Evolutionary conservation across 2,888 invertebrate species (phyloP).

Genomic region (Trissoscelio sp.): DNA sequence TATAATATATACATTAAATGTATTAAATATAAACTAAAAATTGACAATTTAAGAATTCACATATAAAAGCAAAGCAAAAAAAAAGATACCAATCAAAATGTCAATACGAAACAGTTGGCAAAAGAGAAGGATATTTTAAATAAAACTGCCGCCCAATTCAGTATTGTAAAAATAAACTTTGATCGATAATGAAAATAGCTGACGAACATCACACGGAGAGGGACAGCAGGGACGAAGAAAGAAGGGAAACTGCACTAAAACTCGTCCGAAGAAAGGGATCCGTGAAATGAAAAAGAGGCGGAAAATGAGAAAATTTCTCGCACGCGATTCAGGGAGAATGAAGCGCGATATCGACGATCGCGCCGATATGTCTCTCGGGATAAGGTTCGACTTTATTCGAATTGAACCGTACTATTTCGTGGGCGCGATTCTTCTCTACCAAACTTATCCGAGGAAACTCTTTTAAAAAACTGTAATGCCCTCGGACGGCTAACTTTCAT

Average conservation of each 20-base stretch:
- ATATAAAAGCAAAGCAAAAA: no score
- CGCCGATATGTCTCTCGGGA: conserved; percentile 39
- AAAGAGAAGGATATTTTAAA: neutral
- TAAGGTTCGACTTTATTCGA: conserved; percentile 60
- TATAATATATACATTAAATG: no score
- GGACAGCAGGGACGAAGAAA: conserved; percentile 2
- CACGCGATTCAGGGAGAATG: conserved; percentile 59
- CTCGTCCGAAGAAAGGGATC: conserved; percentile 39
- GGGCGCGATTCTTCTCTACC: conserved; percentile 4
- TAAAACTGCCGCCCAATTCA: neutral
- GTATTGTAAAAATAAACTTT: neutral
- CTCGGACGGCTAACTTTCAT: conserved; percentile 20
- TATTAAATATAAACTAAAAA: no score
- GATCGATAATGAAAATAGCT: conserved; percentile 40
- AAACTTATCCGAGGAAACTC: conserved; percentile 15
- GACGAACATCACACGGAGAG: neutral
- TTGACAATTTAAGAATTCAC: no score
- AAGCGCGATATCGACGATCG: conserved; percentile 57
- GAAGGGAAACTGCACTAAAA: conserved; percentile 7
- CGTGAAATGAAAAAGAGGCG: conserved; percentile 51
- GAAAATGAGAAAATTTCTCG: conserved; percentile 64
- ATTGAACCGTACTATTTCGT: conserved; percentile 47
- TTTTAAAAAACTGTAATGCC: conserved; percentile 30
- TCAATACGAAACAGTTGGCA: no score
- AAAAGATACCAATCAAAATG: no score